Conservation (phyloP, 2,797 vertebrate species). For the Sebastes oblongus region DNA sequence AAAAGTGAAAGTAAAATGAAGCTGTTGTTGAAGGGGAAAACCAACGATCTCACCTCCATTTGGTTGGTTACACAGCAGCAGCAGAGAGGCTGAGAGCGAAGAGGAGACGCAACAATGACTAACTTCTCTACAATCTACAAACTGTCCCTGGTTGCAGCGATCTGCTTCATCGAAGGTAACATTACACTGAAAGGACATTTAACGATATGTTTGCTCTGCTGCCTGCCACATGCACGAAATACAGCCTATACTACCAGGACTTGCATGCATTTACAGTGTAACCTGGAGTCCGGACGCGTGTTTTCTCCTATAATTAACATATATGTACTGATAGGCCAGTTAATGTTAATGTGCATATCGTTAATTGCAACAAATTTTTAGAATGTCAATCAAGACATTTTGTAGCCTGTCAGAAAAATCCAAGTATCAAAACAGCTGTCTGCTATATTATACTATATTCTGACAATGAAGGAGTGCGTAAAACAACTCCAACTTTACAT, state of each 20-base stretch:
- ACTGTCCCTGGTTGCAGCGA: constrained; percentile 54
- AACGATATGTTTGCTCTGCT: not conserved
- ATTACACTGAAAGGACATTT: not conserved
- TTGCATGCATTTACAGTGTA: fast-evolving
- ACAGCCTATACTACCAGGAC: not conserved
- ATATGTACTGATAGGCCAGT: not conserved
- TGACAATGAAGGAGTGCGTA: too few species aligned
- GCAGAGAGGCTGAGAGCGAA: not conserved
- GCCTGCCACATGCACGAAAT: not conserved
- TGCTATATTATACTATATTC: too few species aligned
- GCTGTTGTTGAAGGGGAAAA: constrained; percentile 16
- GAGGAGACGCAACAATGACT: constrained; percentile 33
- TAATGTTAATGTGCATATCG: too few species aligned
- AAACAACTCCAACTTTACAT: not conserved
- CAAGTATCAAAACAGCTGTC: fast-evolving
- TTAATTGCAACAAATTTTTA: not conserved
- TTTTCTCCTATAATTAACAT: not conserved
- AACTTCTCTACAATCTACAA: constrained; percentile 59
- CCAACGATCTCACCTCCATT: not conserved
- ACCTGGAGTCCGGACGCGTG: too few species aligned
- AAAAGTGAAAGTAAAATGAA: constrained; percentile 68
- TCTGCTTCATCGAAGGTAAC: constrained; percentile 56
- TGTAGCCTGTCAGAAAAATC: fast-evolving
- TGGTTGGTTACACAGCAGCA: fast-evolving
- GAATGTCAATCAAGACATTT: fast-evolving